Base-by-base conservation (phyloP, 1,140 invertebrate species). In the Chironomus striatipennis region DNA sequence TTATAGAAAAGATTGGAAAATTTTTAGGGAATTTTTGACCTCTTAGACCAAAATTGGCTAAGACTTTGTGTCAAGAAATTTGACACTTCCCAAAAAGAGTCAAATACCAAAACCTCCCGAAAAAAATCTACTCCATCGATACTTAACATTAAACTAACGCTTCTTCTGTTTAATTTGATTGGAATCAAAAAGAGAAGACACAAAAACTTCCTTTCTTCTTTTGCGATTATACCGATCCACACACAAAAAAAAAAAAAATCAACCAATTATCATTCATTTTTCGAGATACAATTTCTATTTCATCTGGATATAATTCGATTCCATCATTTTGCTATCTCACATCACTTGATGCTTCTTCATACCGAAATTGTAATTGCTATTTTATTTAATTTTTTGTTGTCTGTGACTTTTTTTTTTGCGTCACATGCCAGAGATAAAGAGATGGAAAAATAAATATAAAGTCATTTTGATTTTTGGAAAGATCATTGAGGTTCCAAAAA, bases 261-360 rank as follows among this genome's bases (percentile, higher is more conserved):
- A 70, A 17, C 65, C 65, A 70, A 70, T 70, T 70, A 70, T 70
- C 65, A 70, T 70, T 70, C 18, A 70, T 70, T 70, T 70, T 21
- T 70, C 43, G 43, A 47, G 43, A 47, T 47, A 57, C 47, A 57
- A 57, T 57, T 57, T 57, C 47, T 57, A 57, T 57, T 57, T 57
- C 47, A 57, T 57, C 12, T 57, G 47, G 2, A 57, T 57, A 57
- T 57, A 57, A 57, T 57, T 57, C 15, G 47, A 57, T 57, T 57
- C n/a, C 24, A 34, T 34, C 24, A 34, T 34, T n/a, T 57, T 57
- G 47, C 47, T 57, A 12, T 57, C n/a, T n/a, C 47, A 47, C 43
- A 34, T 34, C 24, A 34, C 24, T 34, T 34, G 24, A 1, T 34
- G 24, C 24, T 34, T 34, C 24, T 34, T 34, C 24, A 34, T 2